Base-by-base conservation (phyloP, 2,797 vertebrate species). In the Pangasius larnaudii region DNA sequence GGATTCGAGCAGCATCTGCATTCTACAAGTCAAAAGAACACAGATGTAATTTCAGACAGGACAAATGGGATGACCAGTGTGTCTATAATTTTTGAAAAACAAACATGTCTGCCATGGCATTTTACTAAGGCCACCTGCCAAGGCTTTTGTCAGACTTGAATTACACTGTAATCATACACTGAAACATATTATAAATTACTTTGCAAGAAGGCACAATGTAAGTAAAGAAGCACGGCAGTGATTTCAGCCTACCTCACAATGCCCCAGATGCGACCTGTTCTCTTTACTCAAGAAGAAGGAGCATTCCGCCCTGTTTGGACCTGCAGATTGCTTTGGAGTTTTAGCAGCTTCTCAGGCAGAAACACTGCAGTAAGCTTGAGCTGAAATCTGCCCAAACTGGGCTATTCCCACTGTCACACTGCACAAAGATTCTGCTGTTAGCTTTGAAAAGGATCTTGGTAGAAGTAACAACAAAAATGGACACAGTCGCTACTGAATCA, bases 211-310 rank as follows among this genome's bases (percentile, higher is more conserved):
- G 18, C 13, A 53, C 14, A 49, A 49, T 82, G 24, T n/a, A 82
- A 46, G 30, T 69, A 84, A 71, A 63, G 22, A 65, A 63, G 1
- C 36, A 53, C n/a, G 27, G 14, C 7, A 24, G 42, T 13, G 56
- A 33, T 33, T n/a, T 39, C 49, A 67, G 7, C 59, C 81, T 87
- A 87, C 86, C 86, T 81, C 27, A 39, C 13, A 46, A 36, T 74
- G 78, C 24, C 30, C 53, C 53, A 24, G 53, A 22, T 58, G 9
- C 36, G 51, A 79, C 30, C 19, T 80, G 30, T 80, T n/a, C 53
- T 24, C 78, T 30, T 77, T 77, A 49, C 24, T 77, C 27, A 77
- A 77, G 16, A 30, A 0, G 7, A 51, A 36, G 16, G 7, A 7
- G n/a, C 39, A 83, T 69, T 59, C 24, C 27, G 10, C 27, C 2